Evolutionary conservation across 2,888 invertebrate genomes (phyloP).

Genomic region (Balanococcus diminutus): DNA sequence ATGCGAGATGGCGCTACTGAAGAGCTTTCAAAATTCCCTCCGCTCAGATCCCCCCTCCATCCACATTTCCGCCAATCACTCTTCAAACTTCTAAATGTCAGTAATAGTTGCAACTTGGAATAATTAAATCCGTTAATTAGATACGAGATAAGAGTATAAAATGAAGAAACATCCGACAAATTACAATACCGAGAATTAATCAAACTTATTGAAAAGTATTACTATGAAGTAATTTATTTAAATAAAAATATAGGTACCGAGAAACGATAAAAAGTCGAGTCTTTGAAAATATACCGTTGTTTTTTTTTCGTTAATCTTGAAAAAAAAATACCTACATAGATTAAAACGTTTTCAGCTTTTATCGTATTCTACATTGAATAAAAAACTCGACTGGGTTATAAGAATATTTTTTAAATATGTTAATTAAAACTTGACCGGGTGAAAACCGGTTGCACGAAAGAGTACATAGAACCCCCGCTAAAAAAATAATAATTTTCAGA

Average conservation of each 20-base stretch:
- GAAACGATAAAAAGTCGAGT: background rate
- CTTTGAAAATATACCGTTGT: background rate
- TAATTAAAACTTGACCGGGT: background rate
- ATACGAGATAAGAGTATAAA: background rate
- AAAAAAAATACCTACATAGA: background rate
- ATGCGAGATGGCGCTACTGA: background rate
- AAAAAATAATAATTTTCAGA: background rate
- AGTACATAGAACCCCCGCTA: background rate
- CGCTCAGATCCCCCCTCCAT: background rate
- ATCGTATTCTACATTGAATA: background rate
- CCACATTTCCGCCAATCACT: background rate
- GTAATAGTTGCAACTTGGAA: background rate
- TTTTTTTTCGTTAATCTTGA: background rate
- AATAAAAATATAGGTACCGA: background rate
- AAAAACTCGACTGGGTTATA: background rate
- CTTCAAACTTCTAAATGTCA: background rate
- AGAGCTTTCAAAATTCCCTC: background rate
- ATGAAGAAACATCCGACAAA: background rate
- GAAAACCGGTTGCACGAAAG: background rate
- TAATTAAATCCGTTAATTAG: conserved; percentile 7
- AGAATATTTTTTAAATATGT: background rate
- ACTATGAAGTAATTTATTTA: background rate
- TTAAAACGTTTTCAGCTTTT: background rate
- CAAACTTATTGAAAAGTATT: background rate
- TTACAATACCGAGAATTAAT: background rate